Conservation (phyloP, 1,140 invertebrate species). For the Drosophila mauritiana region DNA sequence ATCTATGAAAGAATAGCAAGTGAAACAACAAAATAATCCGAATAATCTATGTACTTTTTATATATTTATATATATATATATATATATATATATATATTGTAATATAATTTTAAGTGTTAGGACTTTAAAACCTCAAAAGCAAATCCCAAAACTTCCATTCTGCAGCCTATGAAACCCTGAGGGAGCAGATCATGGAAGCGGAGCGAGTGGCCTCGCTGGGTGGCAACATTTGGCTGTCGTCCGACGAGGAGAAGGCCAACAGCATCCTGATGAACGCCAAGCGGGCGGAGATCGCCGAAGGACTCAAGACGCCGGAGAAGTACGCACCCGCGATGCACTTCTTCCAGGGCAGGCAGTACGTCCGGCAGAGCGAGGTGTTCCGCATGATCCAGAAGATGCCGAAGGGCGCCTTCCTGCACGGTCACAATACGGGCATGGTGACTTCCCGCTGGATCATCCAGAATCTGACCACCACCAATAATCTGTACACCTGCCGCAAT, state of each 20-base stretch:
- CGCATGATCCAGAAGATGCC: conserved; percentile 89
- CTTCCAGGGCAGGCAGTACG: conserved; percentile 87
- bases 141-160: background rate
- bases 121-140: no score
- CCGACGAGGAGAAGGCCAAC: conserved; percentile 80
- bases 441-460: conserved; percentile 88
- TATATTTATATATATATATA: no score
- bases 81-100: no score
- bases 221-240: conserved; percentile 70
- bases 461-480: conserved; percentile 88
- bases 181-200: conserved; percentile 78
- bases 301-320: conserved; percentile 74
- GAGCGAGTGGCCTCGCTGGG: conserved; percentile 67
- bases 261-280: conserved; percentile 81
- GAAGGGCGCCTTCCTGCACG: conserved; percentile 90
- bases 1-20: background rate
- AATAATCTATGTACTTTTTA: no score
- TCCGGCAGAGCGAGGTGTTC: conserved; percentile 89
- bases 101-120: background rate
- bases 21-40: background rate
- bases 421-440: conserved; percentile 89
- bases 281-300: conserved; percentile 73
- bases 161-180: conserved; percentile 71
- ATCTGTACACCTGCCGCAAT: conserved; percentile 89
- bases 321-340: conserved; percentile 88